Conservation (phyloP, 92 coral and sea anemone genomes). For the Muricea muricata region DNA sequence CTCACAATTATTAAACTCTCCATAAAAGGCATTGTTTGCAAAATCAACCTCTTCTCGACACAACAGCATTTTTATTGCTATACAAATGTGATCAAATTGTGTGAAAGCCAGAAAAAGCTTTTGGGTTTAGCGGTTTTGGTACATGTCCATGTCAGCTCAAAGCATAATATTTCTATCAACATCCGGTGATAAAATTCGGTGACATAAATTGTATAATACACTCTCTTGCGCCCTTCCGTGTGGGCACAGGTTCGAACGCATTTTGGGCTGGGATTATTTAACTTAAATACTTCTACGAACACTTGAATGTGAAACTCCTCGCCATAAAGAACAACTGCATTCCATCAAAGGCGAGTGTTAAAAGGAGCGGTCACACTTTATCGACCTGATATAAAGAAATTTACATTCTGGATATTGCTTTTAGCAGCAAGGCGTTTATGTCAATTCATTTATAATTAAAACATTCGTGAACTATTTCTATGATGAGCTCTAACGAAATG, state of each 20-base stretch:
- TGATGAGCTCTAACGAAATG: slow-evolving; percentile 14
- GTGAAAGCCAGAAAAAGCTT: too few species aligned
- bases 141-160: too few species aligned
- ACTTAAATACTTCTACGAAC: background rate
- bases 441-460: too few species aligned
- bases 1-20: too few species aligned
- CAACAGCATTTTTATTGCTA: too few species aligned
- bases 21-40: too few species aligned
- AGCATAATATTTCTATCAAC: too few species aligned
- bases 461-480: background rate
- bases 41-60: too few species aligned
- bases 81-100: too few species aligned
- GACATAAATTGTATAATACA: background rate
- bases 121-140: too few species aligned
- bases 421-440: background rate
- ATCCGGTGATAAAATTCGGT: background rate
- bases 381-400: background rate
- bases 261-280: background rate
- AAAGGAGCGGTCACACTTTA: background rate
- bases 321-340: too few species aligned
- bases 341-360: background rate
- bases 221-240: background rate
- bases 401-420: slow-evolving; percentile 1
- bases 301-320: background rate
- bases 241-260: background rate